phyloP scores from a whole-genome alignment of 1,140 invertebrate genomes.

The Drosophila navojoa region DNA sequence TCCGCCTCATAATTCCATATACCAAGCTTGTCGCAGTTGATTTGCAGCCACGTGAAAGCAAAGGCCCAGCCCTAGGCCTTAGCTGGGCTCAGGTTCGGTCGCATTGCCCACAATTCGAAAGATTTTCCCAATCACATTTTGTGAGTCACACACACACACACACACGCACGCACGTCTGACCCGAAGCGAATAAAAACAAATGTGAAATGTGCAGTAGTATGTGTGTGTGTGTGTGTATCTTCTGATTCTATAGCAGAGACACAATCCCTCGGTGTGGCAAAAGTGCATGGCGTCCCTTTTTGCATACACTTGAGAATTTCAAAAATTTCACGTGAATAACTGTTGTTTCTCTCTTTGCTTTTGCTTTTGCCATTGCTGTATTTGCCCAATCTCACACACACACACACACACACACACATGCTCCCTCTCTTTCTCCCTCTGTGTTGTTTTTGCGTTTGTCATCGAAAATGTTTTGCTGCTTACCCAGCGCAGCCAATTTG shows the following conservation, averaged over 20 bases:
- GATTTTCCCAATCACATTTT: slow-evolving; percentile 34
- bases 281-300: slow-evolving; percentile 28
- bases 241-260: not conserved
- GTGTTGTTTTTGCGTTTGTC: slow-evolving; percentile 68
- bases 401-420: too few species aligned
- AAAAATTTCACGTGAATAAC: slow-evolving; percentile 58
- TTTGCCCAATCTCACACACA: slow-evolving; percentile 13
- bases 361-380: slow-evolving; percentile 14
- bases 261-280: not conserved
- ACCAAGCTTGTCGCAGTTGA: slow-evolving; percentile 24
- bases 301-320: slow-evolving; percentile 50
- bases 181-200: slow-evolving; percentile 11
- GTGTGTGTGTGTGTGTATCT: slow-evolving; percentile 12
- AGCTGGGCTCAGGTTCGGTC: too few species aligned
- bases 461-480: slow-evolving; percentile 68
- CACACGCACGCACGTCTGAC: not conserved
- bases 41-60: slow-evolving; percentile 17
- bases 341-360: slow-evolving; percentile 18
- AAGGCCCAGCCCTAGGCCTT: not conserved
- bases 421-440: not conserved
- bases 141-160: slow-evolving; percentile 23
- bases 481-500: slow-evolving; percentile 66
- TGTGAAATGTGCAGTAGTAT: not conserved
- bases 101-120: slow-evolving; percentile 26
- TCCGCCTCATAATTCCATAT: slow-evolving; percentile 19